Base-by-base conservation (phyloP, 1,140 invertebrate genomes). In the Elysia chlorotica region DNA sequence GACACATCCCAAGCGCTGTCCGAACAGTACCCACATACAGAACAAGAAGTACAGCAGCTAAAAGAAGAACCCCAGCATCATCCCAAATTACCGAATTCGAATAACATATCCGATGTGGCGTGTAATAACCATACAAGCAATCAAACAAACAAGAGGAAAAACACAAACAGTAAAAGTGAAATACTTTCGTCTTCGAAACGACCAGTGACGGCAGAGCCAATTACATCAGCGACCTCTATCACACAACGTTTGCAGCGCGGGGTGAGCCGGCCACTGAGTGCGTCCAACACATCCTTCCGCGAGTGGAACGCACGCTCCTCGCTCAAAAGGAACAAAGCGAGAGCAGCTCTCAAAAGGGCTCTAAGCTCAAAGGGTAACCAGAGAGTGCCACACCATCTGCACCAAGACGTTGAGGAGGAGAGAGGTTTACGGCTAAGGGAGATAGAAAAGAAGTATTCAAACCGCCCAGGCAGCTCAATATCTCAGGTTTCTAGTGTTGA, bases 311-410 rank as follows among this genome's bases (percentile, higher is more conserved):
- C 67, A 19, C 54, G 59, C 4, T 53, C 25, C 1, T 76, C 74
- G 1, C 59, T 76, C 38, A 78, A 78, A 61, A 66, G 75, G 61
- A 80, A 73, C 48, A 78, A 74, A 74, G 80, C 82, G 25, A 31
- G 80, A 48, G 71, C 68, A 41, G 74, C 76, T 17, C 69, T 83
- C 17, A 78, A 76, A 65, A 71, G 77, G 57, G 80, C 80, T 30
- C 65, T 83, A 0, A 74, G 62, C 36, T 75, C 65, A 53, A 76
- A 74, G 69, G 65, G 57, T n/a, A n/a, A n/a, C n/a, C n/a, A n/a
- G n/a, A n/a, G n/a, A n/a, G n/a, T n/a, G n/a, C n/a, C n/a, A n/a
- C n/a, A n/a, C n/a, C n/a, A n/a, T n/a, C n/a, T n/a, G n/a, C n/a
- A n/a, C n/a, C n/a, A n/a, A n/a, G n/a, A n/a, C n/a, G n/a, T n/a